A percentile compares a stretch with the other conserved stretches of the same genome.
phyloP scores from a whole-genome alignment of 2,797 vertebrate species.

The Taenioides sp. region DNA sequence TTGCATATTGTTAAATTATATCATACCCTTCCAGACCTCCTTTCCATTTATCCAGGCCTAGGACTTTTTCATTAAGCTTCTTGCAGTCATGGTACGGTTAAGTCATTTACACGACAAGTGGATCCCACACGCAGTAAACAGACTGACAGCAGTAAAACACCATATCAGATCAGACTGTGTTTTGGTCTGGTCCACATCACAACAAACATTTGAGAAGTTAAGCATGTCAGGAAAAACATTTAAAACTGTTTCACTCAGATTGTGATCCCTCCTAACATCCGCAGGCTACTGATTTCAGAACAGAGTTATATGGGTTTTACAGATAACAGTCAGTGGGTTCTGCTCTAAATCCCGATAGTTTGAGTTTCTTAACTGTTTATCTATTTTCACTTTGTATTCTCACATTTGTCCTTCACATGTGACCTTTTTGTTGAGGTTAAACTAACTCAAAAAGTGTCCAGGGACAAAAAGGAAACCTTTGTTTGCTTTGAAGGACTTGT shows the following conservation, averaged over 20 bases:
- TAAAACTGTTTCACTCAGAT: slow-evolving; percentile 42
- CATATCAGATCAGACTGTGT: slow-evolving; percentile 47
- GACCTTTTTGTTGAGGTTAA: not conserved
- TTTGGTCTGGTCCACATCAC: slow-evolving; percentile 62
- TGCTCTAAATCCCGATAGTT: not conserved
- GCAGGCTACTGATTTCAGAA: slow-evolving; percentile 21
- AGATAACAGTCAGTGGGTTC: slow-evolving; percentile 9
- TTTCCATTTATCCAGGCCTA: not conserved
- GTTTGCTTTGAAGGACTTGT: not conserved
- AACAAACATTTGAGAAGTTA: slow-evolving; percentile 51
- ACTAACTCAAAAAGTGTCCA: slow-evolving; percentile 8
- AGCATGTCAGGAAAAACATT: slow-evolving; percentile 52
- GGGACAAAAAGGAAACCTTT: not conserved
- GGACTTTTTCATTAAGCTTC: not conserved
- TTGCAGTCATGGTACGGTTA: not conserved
- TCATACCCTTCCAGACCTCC: too few species aligned
- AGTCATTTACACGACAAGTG: not conserved
- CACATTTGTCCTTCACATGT: slow-evolving; percentile 29
- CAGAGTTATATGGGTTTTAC: slow-evolving; percentile 14
- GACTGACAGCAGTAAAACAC: slow-evolving; percentile 18
- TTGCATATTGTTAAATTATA: not conserved
- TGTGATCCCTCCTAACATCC: slow-evolving; percentile 42
- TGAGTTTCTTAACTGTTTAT: slow-evolving; percentile 9
- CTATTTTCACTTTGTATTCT: not conserved
- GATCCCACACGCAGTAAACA: not conserved